Conservation (phyloP, 1,140 invertebrate species). For the Nasonia longicornis region DNA sequence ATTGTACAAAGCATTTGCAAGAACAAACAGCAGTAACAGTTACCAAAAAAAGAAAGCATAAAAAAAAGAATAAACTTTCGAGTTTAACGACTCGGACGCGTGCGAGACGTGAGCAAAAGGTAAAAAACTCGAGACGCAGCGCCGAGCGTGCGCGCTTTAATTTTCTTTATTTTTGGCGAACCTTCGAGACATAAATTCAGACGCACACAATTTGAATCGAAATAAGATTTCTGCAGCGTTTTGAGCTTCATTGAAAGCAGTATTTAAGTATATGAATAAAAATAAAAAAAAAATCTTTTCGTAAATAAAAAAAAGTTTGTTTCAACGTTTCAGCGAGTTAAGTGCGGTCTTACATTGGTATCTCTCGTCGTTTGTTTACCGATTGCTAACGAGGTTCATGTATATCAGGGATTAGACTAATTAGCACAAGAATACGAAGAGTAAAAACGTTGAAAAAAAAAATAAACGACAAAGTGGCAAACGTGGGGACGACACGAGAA, state of each 20-base stretch:
- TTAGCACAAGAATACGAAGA: conserved; percentile 57
- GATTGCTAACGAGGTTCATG: conserved; percentile 65
- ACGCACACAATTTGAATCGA: conserved; percentile 5
- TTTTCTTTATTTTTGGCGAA: conserved; percentile 26
- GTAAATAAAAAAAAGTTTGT: background rate
- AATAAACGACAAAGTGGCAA: background rate
- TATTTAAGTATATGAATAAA: background rate
- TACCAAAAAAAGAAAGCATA: conserved; percentile 36
- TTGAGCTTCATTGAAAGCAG: background rate
- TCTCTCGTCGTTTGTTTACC: conserved; percentile 58
- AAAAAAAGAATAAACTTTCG: conserved; percentile 32
- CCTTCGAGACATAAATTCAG: conserved; percentile 20
- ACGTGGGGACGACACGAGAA: conserved; percentile 33
- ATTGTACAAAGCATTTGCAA: conserved; percentile 63
- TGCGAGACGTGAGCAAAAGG: conserved; percentile 41
- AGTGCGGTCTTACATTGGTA: background rate
- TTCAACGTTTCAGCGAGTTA: background rate
- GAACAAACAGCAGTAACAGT: conserved; percentile 46
- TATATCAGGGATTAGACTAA: conserved; percentile 70
- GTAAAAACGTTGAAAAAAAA: conserved; percentile 37
- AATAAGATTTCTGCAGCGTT: background rate
- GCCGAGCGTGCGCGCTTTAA: conserved; percentile 2
- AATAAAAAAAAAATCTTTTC: no score
- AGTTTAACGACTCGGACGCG: conserved; percentile 11
- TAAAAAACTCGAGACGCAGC: conserved; percentile 32